phyloP scores from a whole-genome alignment of 2,113 vertebrate species.

The Copsychus sechellarum region DNA sequence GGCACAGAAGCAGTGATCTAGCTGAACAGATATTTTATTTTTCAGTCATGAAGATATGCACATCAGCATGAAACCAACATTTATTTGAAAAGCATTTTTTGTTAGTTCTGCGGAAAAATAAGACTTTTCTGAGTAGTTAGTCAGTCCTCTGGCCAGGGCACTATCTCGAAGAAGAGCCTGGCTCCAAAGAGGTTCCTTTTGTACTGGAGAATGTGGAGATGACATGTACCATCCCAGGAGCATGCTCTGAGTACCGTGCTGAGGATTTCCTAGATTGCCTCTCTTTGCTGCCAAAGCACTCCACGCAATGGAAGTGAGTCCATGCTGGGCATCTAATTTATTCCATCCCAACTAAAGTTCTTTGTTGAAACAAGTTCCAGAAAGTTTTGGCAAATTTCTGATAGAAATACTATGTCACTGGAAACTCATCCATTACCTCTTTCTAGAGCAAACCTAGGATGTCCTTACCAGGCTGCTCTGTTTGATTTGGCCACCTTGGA shows the following conservation, averaged over 20 bases:
- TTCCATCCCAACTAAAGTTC: not conserved
- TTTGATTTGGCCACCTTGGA: not conserved
- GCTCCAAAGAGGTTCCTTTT: not conserved
- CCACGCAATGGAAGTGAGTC: not conserved
- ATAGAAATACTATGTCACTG: not conserved
- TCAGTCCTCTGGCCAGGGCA: not conserved
- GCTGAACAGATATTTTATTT: not conserved
- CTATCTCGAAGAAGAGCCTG: not conserved
- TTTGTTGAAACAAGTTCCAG: not conserved
- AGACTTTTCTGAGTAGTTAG: not conserved
- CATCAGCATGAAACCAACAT: fast-evolving
- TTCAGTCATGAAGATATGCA: not conserved
- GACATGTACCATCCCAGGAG: not conserved
- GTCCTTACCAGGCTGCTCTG: not conserved
- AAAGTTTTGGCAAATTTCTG: not conserved
- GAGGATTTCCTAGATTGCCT: not conserved
- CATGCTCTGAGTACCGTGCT: not conserved
- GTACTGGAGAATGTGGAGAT: not conserved
- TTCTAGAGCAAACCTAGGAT: not conserved
- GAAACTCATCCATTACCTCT: not conserved
- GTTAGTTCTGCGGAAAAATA: not conserved
- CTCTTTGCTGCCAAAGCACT: not conserved
- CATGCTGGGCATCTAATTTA: not conserved
- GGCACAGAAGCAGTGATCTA: not conserved
- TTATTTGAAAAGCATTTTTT: not conserved